Conservation (phyloP, 2,113 vertebrate genomes). For the Xiphorhynchus elegans region DNA sequence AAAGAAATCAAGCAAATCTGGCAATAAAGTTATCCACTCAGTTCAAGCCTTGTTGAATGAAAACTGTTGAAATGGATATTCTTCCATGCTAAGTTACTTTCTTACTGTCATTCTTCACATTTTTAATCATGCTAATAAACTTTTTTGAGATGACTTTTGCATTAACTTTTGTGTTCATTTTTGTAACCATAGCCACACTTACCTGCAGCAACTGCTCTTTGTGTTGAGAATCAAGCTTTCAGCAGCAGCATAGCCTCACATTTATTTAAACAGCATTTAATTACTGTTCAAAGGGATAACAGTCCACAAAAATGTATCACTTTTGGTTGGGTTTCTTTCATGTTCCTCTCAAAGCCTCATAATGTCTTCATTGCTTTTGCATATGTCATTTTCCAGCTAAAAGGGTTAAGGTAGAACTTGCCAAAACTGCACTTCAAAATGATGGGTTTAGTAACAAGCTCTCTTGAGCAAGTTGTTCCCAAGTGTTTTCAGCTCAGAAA, state of each 20-base stretch:
- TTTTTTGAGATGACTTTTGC: conserved; percentile 76
- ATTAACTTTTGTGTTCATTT: conserved; percentile 63
- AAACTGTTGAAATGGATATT: conserved; percentile 70
- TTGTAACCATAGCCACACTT: not conserved
- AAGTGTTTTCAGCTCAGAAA: not conserved
- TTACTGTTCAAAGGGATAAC: not conserved
- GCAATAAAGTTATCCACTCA: conserved; percentile 69
- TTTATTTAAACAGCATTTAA: not conserved
- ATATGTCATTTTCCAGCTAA: not conserved
- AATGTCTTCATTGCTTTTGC: conserved; percentile 12
- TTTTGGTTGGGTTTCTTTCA: conserved; percentile 17
- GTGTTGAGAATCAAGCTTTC: not conserved
- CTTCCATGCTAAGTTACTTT: conserved; percentile 72
- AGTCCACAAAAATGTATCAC: not conserved
- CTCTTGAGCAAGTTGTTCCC: not conserved
- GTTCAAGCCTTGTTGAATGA: conserved; percentile 55
- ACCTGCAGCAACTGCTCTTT: not conserved
- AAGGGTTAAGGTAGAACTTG: not conserved
- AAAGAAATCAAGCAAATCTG: conserved; percentile 54
- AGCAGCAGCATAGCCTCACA: not conserved
- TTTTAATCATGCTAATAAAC: conserved; percentile 87
- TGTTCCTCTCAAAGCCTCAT: not conserved
- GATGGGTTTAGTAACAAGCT: not conserved
- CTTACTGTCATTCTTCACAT: conserved; percentile 75
- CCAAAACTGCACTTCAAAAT: not conserved